A percentile compares a stretch with the other conserved stretches of the same genome.
Evolutionary conservation across 2,888 invertebrate species (phyloP).

Genomic region (Metallyticus violacea): DNA sequence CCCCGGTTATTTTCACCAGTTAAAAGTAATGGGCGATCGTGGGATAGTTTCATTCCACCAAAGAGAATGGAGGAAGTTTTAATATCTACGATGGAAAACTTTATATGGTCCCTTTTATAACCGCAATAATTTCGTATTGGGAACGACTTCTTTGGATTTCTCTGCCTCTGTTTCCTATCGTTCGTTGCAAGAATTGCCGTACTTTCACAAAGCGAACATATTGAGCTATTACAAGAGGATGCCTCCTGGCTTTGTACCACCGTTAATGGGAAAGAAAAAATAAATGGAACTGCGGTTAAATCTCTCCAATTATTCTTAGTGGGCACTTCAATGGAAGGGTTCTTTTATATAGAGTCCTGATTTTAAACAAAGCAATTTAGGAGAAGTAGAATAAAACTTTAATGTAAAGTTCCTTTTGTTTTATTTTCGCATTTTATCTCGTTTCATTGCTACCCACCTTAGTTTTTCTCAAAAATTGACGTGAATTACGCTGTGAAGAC

Average conservation of each 20-base stretch:
- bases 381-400: too few relatives aligned
- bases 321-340: neutral
- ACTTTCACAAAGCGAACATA: neutral
- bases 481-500: too few relatives aligned
- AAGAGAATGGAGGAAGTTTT: neutral
- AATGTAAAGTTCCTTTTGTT: too few relatives aligned
- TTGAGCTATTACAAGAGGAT: neutral
- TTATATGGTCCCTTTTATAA: neutral
- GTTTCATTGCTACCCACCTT: too few relatives aligned
- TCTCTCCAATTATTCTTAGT: neutral
- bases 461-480: too few relatives aligned
- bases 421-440: too few relatives aligned
- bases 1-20: slow-evolving; percentile 5
- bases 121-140: slow-evolving; percentile 11
- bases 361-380: too few relatives aligned
- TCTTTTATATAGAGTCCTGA: too few relatives aligned
- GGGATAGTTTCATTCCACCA: neutral
- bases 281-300: neutral
- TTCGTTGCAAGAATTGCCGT: neutral
- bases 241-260: neutral
- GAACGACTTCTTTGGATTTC: neutral
- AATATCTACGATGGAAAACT: slow-evolving; percentile 4
- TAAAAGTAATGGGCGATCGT: neutral
- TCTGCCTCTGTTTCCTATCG: neutral
- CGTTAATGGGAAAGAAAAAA: neutral